These are phyloP conservation scores for Oikopleura vanhoeffeni DNA, from an alignment of 23 tunicate genomes.

Conservation along the genomic window DNA sequence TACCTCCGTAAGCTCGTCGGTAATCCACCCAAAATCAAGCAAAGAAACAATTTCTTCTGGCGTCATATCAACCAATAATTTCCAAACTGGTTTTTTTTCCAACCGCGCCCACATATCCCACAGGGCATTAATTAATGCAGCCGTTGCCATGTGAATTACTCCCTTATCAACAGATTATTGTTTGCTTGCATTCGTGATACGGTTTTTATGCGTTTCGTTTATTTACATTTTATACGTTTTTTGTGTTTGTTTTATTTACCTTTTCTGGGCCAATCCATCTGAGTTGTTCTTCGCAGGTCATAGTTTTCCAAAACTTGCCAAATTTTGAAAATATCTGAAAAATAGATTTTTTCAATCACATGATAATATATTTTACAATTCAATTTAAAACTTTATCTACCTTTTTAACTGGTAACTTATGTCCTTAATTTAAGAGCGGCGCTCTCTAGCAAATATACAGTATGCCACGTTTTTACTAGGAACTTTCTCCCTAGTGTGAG, in stretches of 20 bases:
- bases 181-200: too few relatives aligned
- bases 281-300: neutral
- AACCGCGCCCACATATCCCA: slow-evolving; percentile 93
- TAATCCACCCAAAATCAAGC: slow-evolving; percentile 76
- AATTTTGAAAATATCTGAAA: neutral
- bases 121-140: slow-evolving; percentile 65
- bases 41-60: slow-evolving; percentile 52
- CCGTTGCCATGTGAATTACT: slow-evolving; percentile 74
- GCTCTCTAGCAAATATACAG: too few relatives aligned
- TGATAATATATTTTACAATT: too few relatives aligned
- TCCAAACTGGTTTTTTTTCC: slow-evolving; percentile 25
- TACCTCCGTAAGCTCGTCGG: neutral
- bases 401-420: too few relatives aligned
- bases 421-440: too few relatives aligned
- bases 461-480: too few relatives aligned
- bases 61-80: slow-evolving; percentile 57
- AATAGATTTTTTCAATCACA: neutral
- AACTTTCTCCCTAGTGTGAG: too few relatives aligned
- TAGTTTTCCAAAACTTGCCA: neutral
- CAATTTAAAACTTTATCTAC: too few relatives aligned
- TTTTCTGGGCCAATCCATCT: slow-evolving; percentile 82
- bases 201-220: too few relatives aligned
- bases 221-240: too few relatives aligned
- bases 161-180: too few relatives aligned
- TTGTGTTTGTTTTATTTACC: too few relatives aligned